Conservation (phyloP, 2,797 vertebrate genomes). For the Scyliorhinus canicula region DNA sequence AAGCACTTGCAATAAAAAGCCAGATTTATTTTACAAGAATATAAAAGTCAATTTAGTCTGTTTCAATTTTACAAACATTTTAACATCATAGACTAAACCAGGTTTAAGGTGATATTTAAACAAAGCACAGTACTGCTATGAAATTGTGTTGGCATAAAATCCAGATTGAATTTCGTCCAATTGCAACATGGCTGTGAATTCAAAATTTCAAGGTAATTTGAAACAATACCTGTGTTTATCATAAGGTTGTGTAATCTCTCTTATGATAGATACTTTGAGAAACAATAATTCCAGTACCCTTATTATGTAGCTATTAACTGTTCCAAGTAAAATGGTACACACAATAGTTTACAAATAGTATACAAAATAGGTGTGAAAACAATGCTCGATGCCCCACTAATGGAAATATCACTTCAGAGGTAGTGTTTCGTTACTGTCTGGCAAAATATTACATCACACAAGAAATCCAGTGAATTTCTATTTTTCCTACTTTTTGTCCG, state of each 20-base stretch:
- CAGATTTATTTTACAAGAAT: too few relatives aligned
- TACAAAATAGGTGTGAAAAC: background rate
- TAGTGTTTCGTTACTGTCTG: background rate
- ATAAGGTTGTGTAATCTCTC: background rate
- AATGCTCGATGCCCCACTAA: background rate
- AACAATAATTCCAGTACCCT: background rate
- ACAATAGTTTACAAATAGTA: background rate
- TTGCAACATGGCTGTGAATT: background rate
- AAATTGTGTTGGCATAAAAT: background rate
- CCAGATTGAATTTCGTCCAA: background rate
- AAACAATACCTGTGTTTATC: background rate
- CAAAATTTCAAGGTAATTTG: background rate
- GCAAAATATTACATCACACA: background rate
- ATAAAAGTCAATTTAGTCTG: too few relatives aligned
- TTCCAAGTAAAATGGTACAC: background rate
- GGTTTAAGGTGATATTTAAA: too few relatives aligned
- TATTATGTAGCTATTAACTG: background rate
- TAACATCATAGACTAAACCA: too few relatives aligned
- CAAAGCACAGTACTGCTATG: background rate
- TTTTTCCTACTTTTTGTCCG: background rate
- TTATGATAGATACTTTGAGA: background rate
- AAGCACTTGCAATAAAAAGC: too few relatives aligned
- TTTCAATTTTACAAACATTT: too few relatives aligned
- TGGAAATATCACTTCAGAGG: background rate
- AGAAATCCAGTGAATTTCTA: background rate